These are phyloP conservation scores for Riparia riparia DNA, from an alignment of 2,113 vertebrate species.

Conservation along the genomic window DNA sequence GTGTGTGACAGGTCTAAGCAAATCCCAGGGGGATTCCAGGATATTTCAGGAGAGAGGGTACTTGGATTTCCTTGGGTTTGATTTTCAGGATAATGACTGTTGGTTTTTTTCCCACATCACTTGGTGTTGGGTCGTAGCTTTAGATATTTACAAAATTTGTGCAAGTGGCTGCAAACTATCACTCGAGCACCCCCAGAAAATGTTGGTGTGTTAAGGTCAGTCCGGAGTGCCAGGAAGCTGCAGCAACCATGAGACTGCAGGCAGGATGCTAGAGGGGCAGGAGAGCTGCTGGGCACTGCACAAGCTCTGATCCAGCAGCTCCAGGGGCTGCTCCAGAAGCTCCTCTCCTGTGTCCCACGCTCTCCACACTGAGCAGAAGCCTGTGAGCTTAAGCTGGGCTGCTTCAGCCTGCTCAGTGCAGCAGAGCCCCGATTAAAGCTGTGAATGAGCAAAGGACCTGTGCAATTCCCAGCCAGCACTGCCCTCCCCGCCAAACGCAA, in stretches of 20 bases:
- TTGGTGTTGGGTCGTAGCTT: background rate
- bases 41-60: background rate
- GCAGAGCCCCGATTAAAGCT: background rate
- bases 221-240: background rate
- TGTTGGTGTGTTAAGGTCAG: background rate
- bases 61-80: background rate
- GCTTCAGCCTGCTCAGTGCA: background rate
- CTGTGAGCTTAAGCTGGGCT: background rate
- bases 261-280: background rate
- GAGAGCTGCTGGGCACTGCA: background rate
- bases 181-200: rapidly evolving
- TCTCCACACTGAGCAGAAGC: background rate
- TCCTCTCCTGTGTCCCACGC: background rate
- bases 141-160: background rate
- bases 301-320: background rate
- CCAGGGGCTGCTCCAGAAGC: background rate
- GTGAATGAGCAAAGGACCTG: background rate
- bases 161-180: rapidly evolving
- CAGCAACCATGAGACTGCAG: rapidly evolving
- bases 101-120: background rate
- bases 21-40: background rate
- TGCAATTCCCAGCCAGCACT: background rate
- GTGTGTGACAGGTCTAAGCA: background rate
- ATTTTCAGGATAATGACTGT: background rate
- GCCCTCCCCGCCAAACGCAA: background rate